Evolutionary conservation across 1,140 invertebrate species (phyloP).

Genomic region (Anthonomus grandis): DNA sequence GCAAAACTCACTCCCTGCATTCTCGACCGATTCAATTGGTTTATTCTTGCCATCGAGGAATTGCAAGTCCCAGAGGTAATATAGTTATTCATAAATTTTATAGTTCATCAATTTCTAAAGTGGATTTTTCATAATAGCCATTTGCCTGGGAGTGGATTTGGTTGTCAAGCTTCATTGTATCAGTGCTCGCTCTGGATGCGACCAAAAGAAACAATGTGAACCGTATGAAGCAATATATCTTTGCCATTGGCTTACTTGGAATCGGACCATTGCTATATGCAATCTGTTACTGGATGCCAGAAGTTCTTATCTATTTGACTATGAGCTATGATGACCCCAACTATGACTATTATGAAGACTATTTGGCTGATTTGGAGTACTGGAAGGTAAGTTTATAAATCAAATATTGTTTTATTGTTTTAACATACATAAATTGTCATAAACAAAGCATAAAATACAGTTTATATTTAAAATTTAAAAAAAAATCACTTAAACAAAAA

Average conservation of each 20-base stretch:
- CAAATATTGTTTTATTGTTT: not conserved
- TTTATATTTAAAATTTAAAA: not conserved
- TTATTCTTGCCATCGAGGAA: constrained; percentile 91
- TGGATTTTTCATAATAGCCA: constrained; percentile 57
- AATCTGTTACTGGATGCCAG: constrained; percentile 74
- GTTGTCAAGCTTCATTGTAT: constrained; percentile 81
- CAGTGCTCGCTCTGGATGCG: constrained; percentile 82
- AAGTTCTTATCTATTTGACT: constrained; percentile 77
- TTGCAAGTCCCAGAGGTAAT: constrained; percentile 84
- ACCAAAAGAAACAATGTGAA: constrained; percentile 78
- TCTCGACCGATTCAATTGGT: constrained; percentile 87
- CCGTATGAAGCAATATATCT: constrained; percentile 77
- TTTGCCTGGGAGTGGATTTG: constrained; percentile 93
- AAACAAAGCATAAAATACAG: too few species aligned
- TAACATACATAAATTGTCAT: too few species aligned
- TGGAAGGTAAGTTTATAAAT: constrained; percentile 7
- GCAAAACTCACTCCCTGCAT: constrained; percentile 89
- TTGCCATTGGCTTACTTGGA: constrained; percentile 75
- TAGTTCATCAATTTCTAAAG: not conserved
- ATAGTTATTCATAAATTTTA: not conserved
- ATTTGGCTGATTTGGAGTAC: constrained; percentile 1
- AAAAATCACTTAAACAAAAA: not conserved
- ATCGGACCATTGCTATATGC: constrained; percentile 80
- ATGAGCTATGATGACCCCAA: constrained; percentile 51
- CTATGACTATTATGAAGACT: too few species aligned